A percentile compares a stretch with the other conserved stretches of the same genome.
Evolutionary conservation across 2,888 invertebrate species (phyloP).

Genomic region (Eupithecia insigniata): DNA sequence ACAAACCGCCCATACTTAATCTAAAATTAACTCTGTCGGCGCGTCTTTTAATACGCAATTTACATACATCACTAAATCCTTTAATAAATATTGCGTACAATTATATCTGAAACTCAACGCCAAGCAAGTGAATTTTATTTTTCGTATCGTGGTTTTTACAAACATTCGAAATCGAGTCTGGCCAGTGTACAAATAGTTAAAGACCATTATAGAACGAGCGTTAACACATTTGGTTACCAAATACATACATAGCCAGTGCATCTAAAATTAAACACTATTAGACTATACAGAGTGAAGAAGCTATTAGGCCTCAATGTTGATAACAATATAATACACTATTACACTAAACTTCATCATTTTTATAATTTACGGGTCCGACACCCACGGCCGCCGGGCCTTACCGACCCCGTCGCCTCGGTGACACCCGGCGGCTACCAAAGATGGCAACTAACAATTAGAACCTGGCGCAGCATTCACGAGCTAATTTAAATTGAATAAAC

Average conservation of each 20-base stretch:
- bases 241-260: conserved; percentile 36
- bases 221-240: conserved; percentile 11
- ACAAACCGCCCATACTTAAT: too few relatives aligned
- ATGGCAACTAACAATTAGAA: neutral
- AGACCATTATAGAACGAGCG: neutral
- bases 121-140: too few relatives aligned
- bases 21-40: too few relatives aligned
- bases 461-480: neutral
- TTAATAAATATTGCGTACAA: too few relatives aligned
- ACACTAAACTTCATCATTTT: conserved; percentile 39
- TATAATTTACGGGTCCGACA: conserved; percentile 32
- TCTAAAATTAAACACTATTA: conserved; percentile 50
- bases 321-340: conserved; percentile 65
- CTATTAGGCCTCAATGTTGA: conserved; percentile 66
- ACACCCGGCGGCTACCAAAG: neutral
- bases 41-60: too few relatives aligned
- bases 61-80: too few relatives aligned
- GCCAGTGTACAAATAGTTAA: too few relatives aligned
- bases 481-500: neutral
- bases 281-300: conserved; percentile 59
- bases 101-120: too few relatives aligned
- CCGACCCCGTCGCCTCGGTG: conserved; percentile 26
- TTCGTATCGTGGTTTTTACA: too few relatives aligned
- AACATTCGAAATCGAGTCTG: too few relatives aligned
- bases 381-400: too few relatives aligned